Conservation (phyloP, 2,113 vertebrate genomes). For the Equus przewalskii region DNA sequence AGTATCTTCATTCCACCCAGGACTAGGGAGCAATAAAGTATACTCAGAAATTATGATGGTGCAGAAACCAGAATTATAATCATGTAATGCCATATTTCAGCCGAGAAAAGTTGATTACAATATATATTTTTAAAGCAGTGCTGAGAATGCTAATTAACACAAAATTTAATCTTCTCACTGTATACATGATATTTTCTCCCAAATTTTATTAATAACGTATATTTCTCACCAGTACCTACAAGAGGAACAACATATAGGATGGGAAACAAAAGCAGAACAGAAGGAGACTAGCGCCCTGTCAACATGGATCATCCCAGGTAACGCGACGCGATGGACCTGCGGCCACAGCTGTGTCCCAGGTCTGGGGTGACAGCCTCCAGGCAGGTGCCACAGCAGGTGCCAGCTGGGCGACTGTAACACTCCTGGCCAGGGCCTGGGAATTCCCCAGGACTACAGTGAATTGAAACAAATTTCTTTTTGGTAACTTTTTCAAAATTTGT, state of each 20-base stretch:
- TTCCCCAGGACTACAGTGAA: not conserved
- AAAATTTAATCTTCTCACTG: constrained; percentile 71
- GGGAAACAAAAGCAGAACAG: not conserved
- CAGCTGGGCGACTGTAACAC: not conserved
- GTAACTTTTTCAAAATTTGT: not conserved
- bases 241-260: not conserved
- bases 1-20: constrained; percentile 37
- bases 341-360: not conserved
- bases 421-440: not conserved
- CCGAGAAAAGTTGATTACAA: constrained; percentile 59
- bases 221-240: not conserved
- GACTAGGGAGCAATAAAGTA: constrained; percentile 62
- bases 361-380: not conserved
- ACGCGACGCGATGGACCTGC: fast-evolving
- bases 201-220: constrained; percentile 67
- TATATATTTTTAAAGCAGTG: constrained; percentile 72
- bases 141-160: constrained; percentile 74
- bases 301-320: not conserved
- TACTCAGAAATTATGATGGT: constrained; percentile 10
- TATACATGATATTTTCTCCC: constrained; percentile 67
- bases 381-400: not conserved
- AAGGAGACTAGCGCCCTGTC: too few species aligned
- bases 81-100: constrained; percentile 54
- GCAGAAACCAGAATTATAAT: constrained; percentile 60
- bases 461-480: constrained; percentile 19